phyloP scores from a whole-genome alignment of 2,888 invertebrate species.

The Monochamus alternatus region DNA sequence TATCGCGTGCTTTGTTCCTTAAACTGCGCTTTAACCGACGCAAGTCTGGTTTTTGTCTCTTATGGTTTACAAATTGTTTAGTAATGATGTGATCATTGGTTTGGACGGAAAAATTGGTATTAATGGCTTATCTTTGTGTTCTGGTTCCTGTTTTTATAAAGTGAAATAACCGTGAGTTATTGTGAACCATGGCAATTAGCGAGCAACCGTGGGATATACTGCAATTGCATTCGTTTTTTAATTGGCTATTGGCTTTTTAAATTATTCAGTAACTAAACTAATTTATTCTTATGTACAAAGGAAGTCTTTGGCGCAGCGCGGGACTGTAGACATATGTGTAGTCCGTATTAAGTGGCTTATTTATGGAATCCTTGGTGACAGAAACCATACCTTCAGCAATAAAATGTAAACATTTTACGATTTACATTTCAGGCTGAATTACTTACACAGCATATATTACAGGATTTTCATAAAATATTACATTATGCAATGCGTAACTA shows the following conservation, averaged over 20 bases:
- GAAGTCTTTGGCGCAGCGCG: neutral
- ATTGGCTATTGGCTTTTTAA: constrained; percentile 22
- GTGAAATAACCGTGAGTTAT: constrained; percentile 25
- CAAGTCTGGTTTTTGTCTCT: constrained; percentile 39
- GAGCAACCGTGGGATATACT: constrained; percentile 25
- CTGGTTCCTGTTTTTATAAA: constrained; percentile 32
- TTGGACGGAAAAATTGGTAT: constrained; percentile 43
- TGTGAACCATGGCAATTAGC: constrained; percentile 18
- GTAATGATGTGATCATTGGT: constrained; percentile 44
- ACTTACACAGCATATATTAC: too few relatives aligned
- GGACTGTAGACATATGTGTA: neutral
- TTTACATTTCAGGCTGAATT: too few relatives aligned
- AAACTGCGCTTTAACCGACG: constrained; percentile 49
- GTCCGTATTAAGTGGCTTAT: neutral
- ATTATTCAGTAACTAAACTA: constrained; percentile 18
- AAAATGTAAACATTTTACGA: too few relatives aligned
- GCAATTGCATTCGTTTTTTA: constrained; percentile 20
- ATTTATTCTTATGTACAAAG: neutral
- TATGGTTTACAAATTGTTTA: constrained; percentile 41
- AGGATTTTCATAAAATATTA: too few relatives aligned
- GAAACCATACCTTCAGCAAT: neutral
- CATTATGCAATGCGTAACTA: too few relatives aligned
- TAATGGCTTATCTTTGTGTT: constrained; percentile 45
- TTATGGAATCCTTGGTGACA: neutral
- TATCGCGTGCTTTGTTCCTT: constrained; percentile 52